These are phyloP conservation scores for Salvator merianae DNA, from an alignment of 2,113 vertebrate genomes.

Conservation along the genomic window DNA sequence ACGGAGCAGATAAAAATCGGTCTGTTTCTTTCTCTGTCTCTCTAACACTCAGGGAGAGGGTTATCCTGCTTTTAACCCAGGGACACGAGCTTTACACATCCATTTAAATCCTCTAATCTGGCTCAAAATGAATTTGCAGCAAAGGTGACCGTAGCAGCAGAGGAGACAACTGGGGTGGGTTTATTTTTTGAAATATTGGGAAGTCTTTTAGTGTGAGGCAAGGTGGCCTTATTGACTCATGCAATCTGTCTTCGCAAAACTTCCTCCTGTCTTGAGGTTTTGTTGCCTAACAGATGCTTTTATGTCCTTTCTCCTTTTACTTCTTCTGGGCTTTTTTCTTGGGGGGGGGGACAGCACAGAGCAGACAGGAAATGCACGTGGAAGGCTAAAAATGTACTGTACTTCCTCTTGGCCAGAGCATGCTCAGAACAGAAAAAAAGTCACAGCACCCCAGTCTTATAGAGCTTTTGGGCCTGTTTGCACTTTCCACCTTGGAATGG, in stretches of 20 bases:
- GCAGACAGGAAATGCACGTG: slow-evolving; percentile 11
- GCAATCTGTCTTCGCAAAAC: background rate
- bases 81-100: background rate
- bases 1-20: background rate
- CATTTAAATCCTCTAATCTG: slow-evolving; percentile 20
- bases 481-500: no score
- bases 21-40: background rate
- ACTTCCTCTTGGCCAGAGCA: background rate
- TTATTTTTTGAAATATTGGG: background rate
- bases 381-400: background rate
- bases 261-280: slow-evolving; percentile 14
- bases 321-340: background rate
- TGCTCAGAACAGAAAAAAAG: background rate
- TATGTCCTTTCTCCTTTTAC: no score
- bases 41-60: background rate
- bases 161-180: background rate
- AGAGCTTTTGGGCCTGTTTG: no score
- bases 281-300: background rate
- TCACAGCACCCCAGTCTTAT: background rate
- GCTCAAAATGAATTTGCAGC: background rate
- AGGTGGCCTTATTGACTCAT: background rate
- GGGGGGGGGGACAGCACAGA: background rate
- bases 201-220: background rate
- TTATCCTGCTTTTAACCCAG: background rate
- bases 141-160: background rate